These are phyloP conservation scores for Halictus rubicundus DNA, from an alignment of 1,140 invertebrate genomes.

Conservation along the genomic window DNA sequence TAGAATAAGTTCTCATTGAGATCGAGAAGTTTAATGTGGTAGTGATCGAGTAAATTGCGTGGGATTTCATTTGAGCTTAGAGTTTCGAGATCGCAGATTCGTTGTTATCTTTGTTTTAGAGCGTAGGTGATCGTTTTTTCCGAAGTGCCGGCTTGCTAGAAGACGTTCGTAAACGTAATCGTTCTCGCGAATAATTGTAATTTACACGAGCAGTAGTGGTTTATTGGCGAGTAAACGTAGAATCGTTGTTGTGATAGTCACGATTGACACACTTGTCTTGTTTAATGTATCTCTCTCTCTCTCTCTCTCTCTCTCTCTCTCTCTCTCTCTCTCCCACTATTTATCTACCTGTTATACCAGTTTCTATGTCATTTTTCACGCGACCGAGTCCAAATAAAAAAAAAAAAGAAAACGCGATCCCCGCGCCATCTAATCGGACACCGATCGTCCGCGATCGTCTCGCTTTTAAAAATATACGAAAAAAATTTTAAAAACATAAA, in stretches of 20 bases:
- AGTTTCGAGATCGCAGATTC: neutral
- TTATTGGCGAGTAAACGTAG: constrained; percentile 29
- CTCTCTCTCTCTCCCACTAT: no score
- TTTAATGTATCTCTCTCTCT: constrained; percentile 11
- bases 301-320: no score
- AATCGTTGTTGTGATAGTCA: constrained; percentile 27
- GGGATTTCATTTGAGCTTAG: neutral
- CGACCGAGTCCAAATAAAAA: neutral
- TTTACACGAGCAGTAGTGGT: constrained; percentile 16
- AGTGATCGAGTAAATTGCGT: neutral
- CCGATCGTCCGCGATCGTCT: constrained; percentile 45
- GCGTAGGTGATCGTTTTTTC: neutral
- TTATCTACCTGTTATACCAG: constrained; percentile 18
- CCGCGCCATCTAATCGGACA: neutral
- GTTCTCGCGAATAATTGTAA: constrained; percentile 15
- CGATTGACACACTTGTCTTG: constrained; percentile 20
- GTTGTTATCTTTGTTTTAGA: neutral
- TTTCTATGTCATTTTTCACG: constrained; percentile 16
- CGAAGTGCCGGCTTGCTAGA: neutral
- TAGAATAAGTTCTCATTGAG: no score
- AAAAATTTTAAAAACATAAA: neutral
- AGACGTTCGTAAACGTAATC: constrained; percentile 21
- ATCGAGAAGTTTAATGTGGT: no score
- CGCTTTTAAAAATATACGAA: constrained; percentile 28
- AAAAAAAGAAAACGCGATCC: neutral